Percentiles rank a stretch among this genome's conserved stretches.
These are phyloP conservation scores for Gnathonemus longibarbis DNA, from an alignment of 2,113 vertebrate species.

Conservation along the genomic window DNA sequence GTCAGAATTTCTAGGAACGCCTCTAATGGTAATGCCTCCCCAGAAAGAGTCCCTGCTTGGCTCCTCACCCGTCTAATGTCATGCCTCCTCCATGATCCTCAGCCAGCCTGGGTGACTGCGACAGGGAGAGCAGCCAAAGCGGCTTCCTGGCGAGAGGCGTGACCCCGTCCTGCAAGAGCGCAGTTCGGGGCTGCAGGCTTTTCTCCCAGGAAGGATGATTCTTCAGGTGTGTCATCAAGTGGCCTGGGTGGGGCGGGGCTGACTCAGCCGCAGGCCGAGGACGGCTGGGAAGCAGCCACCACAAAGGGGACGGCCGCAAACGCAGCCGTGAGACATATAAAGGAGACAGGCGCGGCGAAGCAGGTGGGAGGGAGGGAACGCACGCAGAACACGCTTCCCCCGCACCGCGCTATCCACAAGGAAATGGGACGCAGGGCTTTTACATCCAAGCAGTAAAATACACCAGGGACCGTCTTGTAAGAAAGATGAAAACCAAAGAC, in stretches of 20 bases:
- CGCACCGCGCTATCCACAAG: not conserved
- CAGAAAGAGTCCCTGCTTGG: not conserved
- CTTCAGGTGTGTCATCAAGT: not conserved
- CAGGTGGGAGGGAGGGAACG: not conserved
- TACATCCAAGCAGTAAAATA: not conserved
- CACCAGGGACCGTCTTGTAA: not conserved
- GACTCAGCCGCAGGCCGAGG: not conserved
- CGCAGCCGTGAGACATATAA: not conserved
- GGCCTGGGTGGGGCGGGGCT: not conserved
- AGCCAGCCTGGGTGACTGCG: not conserved
- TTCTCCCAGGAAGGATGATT: not conserved
- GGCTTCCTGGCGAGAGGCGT: not conserved
- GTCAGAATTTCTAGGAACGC: not conserved
- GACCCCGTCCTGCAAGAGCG: not conserved
- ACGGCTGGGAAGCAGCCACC: not conserved
- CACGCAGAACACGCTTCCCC: not conserved
- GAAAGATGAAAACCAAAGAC: not conserved
- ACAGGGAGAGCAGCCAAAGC: not conserved
- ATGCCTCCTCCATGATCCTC: not conserved
- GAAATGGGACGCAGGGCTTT: not conserved
- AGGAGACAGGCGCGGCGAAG: too few species aligned
- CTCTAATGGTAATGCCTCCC: not conserved
- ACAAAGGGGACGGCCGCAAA: not conserved
- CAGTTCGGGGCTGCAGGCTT: not conserved
- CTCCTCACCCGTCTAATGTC: not conserved